Evolutionary conservation across 2,797 vertebrate species (phyloP).

Genomic region (Cynopterus sphinx): DNA sequence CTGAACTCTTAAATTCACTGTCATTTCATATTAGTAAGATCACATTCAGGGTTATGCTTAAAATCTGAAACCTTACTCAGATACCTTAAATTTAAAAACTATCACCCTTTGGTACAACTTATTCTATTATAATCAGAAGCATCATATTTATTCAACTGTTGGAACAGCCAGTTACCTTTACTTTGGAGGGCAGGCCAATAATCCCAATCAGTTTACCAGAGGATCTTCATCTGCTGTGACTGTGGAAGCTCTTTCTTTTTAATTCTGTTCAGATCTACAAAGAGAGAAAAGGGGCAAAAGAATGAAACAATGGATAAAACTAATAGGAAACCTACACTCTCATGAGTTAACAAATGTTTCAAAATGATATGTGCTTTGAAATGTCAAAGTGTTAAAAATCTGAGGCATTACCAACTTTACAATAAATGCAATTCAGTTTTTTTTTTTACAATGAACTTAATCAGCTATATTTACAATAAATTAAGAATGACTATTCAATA

Average conservation of each 20-base stretch:
- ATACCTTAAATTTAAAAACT: neutral
- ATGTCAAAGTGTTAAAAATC: constrained; percentile 60
- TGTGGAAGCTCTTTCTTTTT: constrained; percentile 73
- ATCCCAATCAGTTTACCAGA: constrained; percentile 79
- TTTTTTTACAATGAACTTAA: constrained; percentile 70
- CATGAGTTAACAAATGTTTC: neutral
- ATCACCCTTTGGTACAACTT: neutral
- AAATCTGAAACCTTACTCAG: neutral
- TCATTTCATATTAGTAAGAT: neutral
- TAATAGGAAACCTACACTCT: constrained; percentile 56
- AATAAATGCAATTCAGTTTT: constrained; percentile 37
- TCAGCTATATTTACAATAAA: constrained; percentile 77
- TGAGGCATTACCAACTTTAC: constrained; percentile 32
- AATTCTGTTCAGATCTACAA: constrained; percentile 59
- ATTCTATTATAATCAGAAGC: neutral
- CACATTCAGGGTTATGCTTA: neutral
- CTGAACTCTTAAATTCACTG: neutral
- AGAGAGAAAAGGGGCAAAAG: neutral
- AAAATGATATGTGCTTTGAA: constrained; percentile 37
- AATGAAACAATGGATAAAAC: constrained; percentile 61
- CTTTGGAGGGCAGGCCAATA: constrained; percentile 79
- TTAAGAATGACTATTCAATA: constrained; percentile 66
- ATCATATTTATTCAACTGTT: neutral
- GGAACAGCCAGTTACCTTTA: constrained; percentile 65
- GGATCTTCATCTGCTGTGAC: constrained; percentile 85